A percentile compares a stretch with the other conserved stretches of the same genome.
Evolutionary conservation across 2,797 vertebrate species (phyloP).

Genomic region (Aselliscus stoliczkanus): DNA sequence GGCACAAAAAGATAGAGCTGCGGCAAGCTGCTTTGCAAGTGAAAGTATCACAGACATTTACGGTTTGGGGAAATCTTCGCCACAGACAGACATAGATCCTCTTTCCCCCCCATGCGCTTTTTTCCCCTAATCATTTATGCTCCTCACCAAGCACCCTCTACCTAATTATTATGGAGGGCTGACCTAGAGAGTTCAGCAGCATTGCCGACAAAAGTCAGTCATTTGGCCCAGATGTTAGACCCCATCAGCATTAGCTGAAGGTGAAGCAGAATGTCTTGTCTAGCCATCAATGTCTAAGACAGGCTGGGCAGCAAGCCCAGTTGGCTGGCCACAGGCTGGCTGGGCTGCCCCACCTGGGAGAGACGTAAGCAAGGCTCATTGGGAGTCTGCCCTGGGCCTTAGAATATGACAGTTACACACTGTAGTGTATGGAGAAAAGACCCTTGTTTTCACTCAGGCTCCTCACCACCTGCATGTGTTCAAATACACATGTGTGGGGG

Average conservation of each 20-base stretch:
- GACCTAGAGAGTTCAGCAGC: background rate
- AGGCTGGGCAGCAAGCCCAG: background rate
- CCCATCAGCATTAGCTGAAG: background rate
- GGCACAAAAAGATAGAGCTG: background rate
- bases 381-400: background rate
- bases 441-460: constrained; percentile 29
- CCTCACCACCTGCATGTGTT: constrained; percentile 53
- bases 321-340: no score
- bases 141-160: background rate
- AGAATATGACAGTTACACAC: background rate
- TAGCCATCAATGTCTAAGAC: background rate
- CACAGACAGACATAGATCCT: constrained; percentile 45
- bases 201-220: background rate
- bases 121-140: background rate
- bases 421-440: background rate
- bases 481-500: constrained; percentile 33
- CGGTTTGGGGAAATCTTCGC: constrained; percentile 51
- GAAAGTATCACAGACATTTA: constrained; percentile 22
- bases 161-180: background rate
- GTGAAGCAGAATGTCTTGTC: background rate
- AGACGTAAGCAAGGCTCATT: background rate
- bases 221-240: no score
- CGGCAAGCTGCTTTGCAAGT: constrained; percentile 58
- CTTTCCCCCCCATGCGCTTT: background rate
- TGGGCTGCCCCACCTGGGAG: background rate